Base-by-base conservation (phyloP, 2,113 vertebrate species). In the Bufo gargarizans region DNA sequence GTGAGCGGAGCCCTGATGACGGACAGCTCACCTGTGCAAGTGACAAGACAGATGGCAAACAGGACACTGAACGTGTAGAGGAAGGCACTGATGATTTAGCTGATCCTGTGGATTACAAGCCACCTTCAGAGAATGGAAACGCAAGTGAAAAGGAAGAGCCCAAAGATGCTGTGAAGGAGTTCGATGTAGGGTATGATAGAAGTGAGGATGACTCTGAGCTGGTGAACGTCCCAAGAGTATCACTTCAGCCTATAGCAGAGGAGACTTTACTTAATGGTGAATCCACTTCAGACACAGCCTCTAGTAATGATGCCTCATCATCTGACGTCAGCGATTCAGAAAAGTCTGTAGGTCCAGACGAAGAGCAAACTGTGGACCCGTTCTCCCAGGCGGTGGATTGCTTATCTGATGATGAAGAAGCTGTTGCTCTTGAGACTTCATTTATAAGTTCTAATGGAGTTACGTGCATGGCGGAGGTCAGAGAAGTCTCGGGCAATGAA, bases 241-340 rank as follows among this genome's bases (percentile, higher is more conserved):
- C 84, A 0, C 90, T 90, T 0, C 94, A 92, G 69, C 92, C 93
- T 47, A 79, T 90, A 0, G 92, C 91, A 0, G 90, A 90, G 65
- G 93, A 93, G 82, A 81, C 87, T 56, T 92, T 17, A 0, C 89
- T 89, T 0, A 93, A 93, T 72, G 89, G 92, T 0, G 93, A 94
- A 82, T 91, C 91, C 63, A 91, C 90, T 90, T 85, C 91, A 0
- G 93, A 94, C 81, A 82, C 74, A 0, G 45, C 86, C 2, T 91
- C 88, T 19, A 78, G 20, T 0, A 89, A 91, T 10, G 81, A 79
- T 0, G 13, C 88, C 12, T 2, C 79, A 59, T 69, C 19, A n/a
- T 79, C 59, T 0, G 0, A 58, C 2, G 0, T 0, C 0, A 2
- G n/a, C 2, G 72, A n/a, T 16, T 47, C 90, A 13, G 72, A 10